Percentiles rank a stretch among this genome's conserved stretches.
Conservation (phyloP, 2,888 invertebrate genomes). For the Mactromeris polynyma region DNA sequence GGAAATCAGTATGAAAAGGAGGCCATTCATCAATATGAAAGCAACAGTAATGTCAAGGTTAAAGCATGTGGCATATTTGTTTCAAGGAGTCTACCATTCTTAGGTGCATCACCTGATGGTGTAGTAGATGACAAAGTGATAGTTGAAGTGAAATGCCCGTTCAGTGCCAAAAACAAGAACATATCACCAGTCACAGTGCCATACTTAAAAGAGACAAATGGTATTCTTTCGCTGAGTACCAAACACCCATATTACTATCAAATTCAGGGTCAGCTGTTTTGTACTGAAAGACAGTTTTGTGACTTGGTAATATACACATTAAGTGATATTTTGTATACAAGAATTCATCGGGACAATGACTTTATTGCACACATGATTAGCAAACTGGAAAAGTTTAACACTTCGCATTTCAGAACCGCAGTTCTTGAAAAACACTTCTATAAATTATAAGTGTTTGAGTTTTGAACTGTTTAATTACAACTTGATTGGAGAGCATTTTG, state of each 20-base stretch:
- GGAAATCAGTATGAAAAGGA: constrained; percentile 5
- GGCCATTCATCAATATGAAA: constrained; percentile 3
- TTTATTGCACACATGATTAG: constrained; percentile 49
- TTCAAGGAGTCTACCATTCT: background rate
- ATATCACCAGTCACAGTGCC: constrained; percentile 37
- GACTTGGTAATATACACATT: constrained; percentile 48
- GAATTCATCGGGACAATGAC: constrained; percentile 31
- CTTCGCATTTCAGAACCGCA: constrained; percentile 14
- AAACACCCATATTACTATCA: constrained; percentile 55
- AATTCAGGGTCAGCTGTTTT: constrained; percentile 54
- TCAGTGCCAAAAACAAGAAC: constrained; percentile 7
- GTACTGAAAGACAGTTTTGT: constrained; percentile 40
- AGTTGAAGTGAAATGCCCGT: constrained; percentile 52
- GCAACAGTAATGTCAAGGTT: background rate
- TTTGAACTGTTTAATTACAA: too few species aligned
- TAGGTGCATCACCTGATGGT: constrained; percentile 23
- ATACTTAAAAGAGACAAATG: constrained; percentile 20
- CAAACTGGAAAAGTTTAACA: constrained; percentile 32
- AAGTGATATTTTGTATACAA: constrained; percentile 33
- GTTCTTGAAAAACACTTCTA: too few species aligned
- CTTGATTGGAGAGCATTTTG: too few species aligned
- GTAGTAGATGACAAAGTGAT: constrained; percentile 1
- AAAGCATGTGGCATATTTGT: constrained; percentile 1
- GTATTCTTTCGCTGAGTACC: background rate
- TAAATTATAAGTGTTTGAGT: too few species aligned